Evolutionary conservation across 1,140 invertebrate species (phyloP), one percentile per base, ranked within the genome.

Genomic region (Pissodes strobi): DNA sequence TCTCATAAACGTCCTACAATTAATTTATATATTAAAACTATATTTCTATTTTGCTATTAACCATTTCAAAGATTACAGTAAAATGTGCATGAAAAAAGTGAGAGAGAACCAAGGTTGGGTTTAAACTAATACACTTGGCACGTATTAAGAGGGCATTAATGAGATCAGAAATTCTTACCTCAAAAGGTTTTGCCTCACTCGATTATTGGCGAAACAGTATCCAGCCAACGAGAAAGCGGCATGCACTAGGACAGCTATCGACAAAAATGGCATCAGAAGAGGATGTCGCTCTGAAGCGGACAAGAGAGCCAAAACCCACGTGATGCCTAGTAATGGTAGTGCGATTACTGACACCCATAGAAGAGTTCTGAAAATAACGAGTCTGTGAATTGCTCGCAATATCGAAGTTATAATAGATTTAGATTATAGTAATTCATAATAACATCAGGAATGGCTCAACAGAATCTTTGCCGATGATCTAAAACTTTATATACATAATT

Each of bases 301-400:
- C 2, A 95, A 79, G 1, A 95, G 83, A 0, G 90, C 90, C 30
- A 94, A 75, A 0, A 93, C 87, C 92, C 92, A 94, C 8, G 87
- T 87, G 4, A 87, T 82, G 0, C 90, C 90, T 61, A 93, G 79
- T 23, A 95, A 78, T 1, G 92, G 90, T 13, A 94, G 75, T 0
- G 91, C 86, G 0, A 90, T 86, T 0, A 94, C 88, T 10, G 90
- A 91, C 2, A 93, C 80, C 90, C 89, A 94, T n/a, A 95, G 78
- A 0, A 93, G 79, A 2, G 91, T 92, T 66, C 94, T 92, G 77
- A 58, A 82, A 80, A 69, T 5, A 55, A 13, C 4, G n/a, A n/a
- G n/a, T n/a, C n/a, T n/a, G n/a, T n/a, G n/a, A n/a, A n/a, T n/a
- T n/a, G n/a, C n/a, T n/a, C n/a, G 19, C 13, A 53, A 6, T 8